Percentiles rank a stretch among this genome's conserved stretches.
Conservation (phyloP, 2,888 invertebrate genomes). For the Apotomis capreana region DNA sequence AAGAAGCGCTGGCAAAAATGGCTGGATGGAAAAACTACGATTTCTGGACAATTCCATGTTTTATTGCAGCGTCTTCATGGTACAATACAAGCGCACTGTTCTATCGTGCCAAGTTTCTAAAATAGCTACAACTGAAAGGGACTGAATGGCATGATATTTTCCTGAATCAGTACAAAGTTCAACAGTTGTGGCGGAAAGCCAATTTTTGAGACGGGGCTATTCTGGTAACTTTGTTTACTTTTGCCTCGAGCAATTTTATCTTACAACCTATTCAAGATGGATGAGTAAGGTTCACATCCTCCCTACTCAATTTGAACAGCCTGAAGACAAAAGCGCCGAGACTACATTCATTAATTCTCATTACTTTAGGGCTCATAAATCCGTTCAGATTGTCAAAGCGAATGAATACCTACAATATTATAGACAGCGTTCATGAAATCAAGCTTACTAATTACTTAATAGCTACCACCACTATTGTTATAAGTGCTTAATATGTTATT, state of each 20-base stretch:
- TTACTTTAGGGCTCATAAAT: neutral
- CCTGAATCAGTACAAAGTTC: conserved; percentile 80
- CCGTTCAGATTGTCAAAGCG: neutral
- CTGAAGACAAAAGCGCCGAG: conserved; percentile 13
- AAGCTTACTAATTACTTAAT: too few species aligned
- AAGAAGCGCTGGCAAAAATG: too few species aligned
- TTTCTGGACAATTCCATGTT: conserved; percentile 33
- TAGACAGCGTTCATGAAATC: neutral
- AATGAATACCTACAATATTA: neutral
- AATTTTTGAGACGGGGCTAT: conserved; percentile 58
- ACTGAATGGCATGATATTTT: conserved; percentile 67
- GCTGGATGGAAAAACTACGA: neutral
- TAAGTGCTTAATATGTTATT: too few species aligned
- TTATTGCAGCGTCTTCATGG: conserved; percentile 39
- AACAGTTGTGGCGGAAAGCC: conserved; percentile 72
- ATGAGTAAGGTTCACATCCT: conserved; percentile 26
- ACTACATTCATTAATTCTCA: conserved; percentile 11
- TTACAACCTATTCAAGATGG: conserved; percentile 30
- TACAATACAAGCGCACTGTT: conserved; percentile 44
- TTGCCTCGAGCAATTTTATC: conserved; percentile 32
- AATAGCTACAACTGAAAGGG: conserved; percentile 75
- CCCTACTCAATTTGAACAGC: conserved; percentile 6
- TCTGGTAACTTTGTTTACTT: conserved; percentile 54
- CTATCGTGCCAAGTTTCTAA: conserved; percentile 67
- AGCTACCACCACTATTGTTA: too few species aligned